Percentiles rank a stretch among this genome's conserved stretches.
Evolutionary conservation across 2,888 invertebrate genomes (phyloP).

Genomic region (Epinotia ramella): DNA sequence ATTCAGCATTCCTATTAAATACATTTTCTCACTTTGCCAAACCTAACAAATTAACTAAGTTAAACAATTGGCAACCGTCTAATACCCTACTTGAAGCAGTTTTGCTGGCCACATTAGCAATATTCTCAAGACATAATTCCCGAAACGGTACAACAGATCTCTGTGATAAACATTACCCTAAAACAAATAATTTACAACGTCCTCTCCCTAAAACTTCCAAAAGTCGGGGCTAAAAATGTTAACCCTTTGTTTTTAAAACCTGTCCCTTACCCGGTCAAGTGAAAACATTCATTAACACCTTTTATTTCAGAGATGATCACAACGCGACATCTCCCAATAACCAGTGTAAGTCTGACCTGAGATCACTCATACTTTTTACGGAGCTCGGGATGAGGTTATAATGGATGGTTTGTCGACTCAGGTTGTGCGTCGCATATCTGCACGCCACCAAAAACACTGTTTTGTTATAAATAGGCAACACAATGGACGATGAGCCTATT

Average conservation of each 20-base stretch:
- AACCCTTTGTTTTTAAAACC: constrained; percentile 21
- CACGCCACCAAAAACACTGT: constrained; percentile 1
- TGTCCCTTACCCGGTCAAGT: constrained; percentile 12
- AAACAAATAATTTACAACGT: background rate
- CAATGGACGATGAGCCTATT: constrained; percentile 16
- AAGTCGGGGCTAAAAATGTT: constrained; percentile 4
- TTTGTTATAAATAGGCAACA: constrained; percentile 29
- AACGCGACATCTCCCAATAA: background rate
- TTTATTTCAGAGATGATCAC: background rate
- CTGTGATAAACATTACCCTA: too few species aligned
- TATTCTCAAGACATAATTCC: too few species aligned
- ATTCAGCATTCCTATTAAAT: too few species aligned
- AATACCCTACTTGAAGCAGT: too few species aligned
- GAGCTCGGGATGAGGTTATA: background rate
- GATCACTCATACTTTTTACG: background rate
- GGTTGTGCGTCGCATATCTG: background rate
- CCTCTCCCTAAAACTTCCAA: background rate
- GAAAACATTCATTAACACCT: constrained; percentile 26
- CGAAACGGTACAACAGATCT: too few species aligned
- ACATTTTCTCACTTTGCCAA: too few species aligned
- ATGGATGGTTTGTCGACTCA: background rate
- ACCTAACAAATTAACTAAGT: too few species aligned
- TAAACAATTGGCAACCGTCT: too few species aligned
- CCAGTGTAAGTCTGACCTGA: background rate
- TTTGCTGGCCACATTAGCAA: too few species aligned